Base-by-base conservation (phyloP, 2,888 invertebrate genomes). In the Alcis repandata region DNA sequence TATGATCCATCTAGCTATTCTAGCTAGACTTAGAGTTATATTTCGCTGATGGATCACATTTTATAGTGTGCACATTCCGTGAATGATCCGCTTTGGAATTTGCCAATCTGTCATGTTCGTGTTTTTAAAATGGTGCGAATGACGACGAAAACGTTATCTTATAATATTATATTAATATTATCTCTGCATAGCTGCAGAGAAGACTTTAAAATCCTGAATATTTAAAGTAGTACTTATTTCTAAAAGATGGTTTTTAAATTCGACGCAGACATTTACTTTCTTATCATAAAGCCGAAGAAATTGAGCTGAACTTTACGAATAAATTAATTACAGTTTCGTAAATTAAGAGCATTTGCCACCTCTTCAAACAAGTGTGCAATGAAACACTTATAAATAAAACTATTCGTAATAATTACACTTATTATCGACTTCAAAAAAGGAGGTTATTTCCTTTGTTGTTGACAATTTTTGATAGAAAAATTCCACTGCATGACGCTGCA, bases 11-110 rank as follows among this genome's bases (percentile, higher is more conserved):
- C 22, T 43, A n/a, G n/a, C n/a, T n/a, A n/a, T n/a, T n/a, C n/a
- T n/a, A n/a, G n/a, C n/a, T n/a, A n/a, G n/a, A n/a, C n/a, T n/a
- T n/a, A 22, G 17, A 27, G n/a, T 41, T 41, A n/a, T 17, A n/a
- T 61, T 61, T 61, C 40, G 61, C 54, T 48, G 61, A 54, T 20
- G 20, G 1, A 15, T 54, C 19, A 48, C 17, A 19, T 54, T 15
- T 54, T 41, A 20, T 7, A 32, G 10, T 13, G 1, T 38, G 20
- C 22, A 40, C 38, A 27, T 40, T 53, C 53, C 38, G 20, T 40
- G 27, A 38, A 22, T 38, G 10, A 11, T 17, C 22, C 2, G 22
- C 3, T 27, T 15, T 22, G 53, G 40, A 53, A 40, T 53, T 38
- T 53, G 53, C 40, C n/a, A 20, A 1, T 20, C 13, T 46, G 7